A percentile compares a stretch with the other conserved stretches of the same genome.
Conservation (phyloP, 1,140 invertebrate species). For the Whitmania pigra region DNA sequence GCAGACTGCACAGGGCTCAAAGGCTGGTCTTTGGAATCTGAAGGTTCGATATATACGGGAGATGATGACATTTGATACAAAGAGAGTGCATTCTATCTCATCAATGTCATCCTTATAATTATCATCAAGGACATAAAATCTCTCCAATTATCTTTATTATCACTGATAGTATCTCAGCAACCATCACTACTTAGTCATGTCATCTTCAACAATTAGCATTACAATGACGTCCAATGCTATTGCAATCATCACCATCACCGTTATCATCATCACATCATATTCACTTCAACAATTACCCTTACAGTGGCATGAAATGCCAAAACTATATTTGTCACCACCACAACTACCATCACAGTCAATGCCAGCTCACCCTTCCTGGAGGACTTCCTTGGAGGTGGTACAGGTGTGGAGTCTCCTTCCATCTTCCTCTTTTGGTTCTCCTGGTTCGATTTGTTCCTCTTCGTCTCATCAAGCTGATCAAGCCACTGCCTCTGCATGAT, state of each 20-base stretch:
- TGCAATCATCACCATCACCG: not conserved
- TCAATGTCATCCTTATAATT: too few species aligned
- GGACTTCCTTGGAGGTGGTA: not conserved
- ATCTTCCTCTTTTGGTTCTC: slow-evolving; percentile 49
- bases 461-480: slow-evolving; percentile 78
- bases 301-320: too few species aligned
- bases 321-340: not conserved
- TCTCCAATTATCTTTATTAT: too few species aligned
- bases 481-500: slow-evolving; percentile 71
- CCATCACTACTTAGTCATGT: too few species aligned
- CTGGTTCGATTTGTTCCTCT: slow-evolving; percentile 52
- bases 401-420: slow-evolving; percentile 37
- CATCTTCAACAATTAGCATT: too few species aligned
- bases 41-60: too few species aligned
- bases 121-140: not conserved
- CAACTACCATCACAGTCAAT: not conserved
- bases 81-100: too few species aligned
- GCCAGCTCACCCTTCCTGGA: not conserved
- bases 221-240: too few species aligned
- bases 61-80: too few species aligned
- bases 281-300: not conserved
- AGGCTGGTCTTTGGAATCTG: not conserved
- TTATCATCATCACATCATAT: not conserved
- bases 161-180: too few species aligned
- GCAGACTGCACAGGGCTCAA: slow-evolving; percentile 26